Percentiles rank a stretch among this genome's conserved stretches.
phyloP scores from a whole-genome alignment of 2,797 vertebrate species.

The Spinus olivaceus region DNA sequence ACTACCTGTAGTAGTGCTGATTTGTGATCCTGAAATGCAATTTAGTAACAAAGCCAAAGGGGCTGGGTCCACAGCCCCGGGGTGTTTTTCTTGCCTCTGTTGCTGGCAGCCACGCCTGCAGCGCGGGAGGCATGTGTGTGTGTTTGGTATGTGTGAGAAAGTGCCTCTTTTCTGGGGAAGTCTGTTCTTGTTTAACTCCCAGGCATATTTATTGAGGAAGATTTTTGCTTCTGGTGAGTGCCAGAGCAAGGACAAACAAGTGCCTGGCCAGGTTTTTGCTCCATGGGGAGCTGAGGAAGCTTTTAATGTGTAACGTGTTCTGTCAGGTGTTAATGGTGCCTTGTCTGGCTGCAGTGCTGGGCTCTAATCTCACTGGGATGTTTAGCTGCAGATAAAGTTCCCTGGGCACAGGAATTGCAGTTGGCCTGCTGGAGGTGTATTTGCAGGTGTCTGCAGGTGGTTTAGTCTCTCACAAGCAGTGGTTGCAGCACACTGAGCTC shows the following conservation, averaged over 20 bases:
- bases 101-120: slow-evolving; percentile 43
- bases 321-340: neutral
- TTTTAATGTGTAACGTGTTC: neutral
- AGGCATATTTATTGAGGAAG: slow-evolving; percentile 44
- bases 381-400: neutral
- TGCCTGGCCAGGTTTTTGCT: neutral
- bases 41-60: slow-evolving; percentile 14
- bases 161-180: slow-evolving; percentile 39
- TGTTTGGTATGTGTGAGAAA: slow-evolving; percentile 54
- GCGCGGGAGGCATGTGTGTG: slow-evolving; percentile 26
- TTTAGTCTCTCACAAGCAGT: neutral
- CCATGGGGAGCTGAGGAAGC: neutral
- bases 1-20: neutral
- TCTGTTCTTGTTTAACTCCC: slow-evolving; percentile 59
- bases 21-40: neutral
- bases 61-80: slow-evolving; percentile 32
- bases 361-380: neutral
- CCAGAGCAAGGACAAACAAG: neutral
- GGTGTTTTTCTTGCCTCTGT: slow-evolving; percentile 58
- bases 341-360: neutral
- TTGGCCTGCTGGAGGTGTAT: neutral
- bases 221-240: slow-evolving; percentile 7
- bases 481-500: neutral
- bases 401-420: neutral
- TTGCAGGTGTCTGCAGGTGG: neutral